A percentile compares a stretch with the other conserved stretches of the same genome.
Evolutionary conservation across 1,140 invertebrate species (phyloP).

Genomic region (Colletes latitarsis): DNA sequence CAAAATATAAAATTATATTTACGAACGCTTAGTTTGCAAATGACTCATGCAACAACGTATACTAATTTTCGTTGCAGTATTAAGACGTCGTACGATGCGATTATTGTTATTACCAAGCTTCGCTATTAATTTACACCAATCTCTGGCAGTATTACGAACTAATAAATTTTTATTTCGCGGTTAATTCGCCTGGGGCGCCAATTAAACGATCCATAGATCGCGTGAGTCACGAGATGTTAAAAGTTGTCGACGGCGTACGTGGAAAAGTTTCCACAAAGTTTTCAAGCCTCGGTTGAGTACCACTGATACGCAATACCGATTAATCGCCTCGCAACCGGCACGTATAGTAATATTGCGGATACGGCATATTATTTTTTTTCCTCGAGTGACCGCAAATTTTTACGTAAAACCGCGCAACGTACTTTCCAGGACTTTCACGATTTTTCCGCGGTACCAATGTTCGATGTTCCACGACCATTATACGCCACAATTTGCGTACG

Average conservation of each 20-base stretch:
- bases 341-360: slow-evolving; percentile 27
- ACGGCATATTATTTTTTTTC: slow-evolving; percentile 10
- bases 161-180: neutral
- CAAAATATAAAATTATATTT: neutral
- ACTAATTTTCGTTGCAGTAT: slow-evolving; percentile 1
- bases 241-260: neutral
- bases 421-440: slow-evolving; percentile 4
- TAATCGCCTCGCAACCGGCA: slow-evolving; percentile 39
- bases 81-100: neutral
- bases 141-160: too few species aligned
- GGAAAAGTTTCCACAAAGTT: neutral
- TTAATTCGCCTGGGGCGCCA: neutral
- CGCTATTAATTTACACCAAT: neutral
- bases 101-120: neutral
- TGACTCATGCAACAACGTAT: too few species aligned
- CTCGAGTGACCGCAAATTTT: slow-evolving; percentile 3
- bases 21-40: neutral
- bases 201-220: neutral
- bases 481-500: too few species aligned
- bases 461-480: neutral
- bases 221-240: neutral
- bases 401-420: neutral
- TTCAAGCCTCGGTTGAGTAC: slow-evolving; percentile 16
- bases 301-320: slow-evolving; percentile 47
- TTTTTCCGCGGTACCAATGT: neutral